Conservation (phyloP, 1,140 invertebrate species). For the Microplitis mediator region DNA sequence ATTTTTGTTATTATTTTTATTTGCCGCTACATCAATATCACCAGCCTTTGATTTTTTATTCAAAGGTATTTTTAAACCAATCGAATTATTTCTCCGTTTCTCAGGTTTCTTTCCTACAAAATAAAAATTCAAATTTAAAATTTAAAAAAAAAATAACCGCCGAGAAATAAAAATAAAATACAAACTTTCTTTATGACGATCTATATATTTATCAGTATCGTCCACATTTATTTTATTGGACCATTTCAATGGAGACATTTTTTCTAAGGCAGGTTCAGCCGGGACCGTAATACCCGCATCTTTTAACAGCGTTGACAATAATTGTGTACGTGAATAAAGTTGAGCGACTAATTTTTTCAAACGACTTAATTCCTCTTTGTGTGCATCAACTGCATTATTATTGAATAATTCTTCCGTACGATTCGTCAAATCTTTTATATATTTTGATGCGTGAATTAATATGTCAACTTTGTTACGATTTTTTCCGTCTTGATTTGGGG, state of each 20-base stretch:
- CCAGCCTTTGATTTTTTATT: slow-evolving; percentile 39
- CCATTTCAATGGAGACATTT: slow-evolving; percentile 60
- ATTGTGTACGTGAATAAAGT: slow-evolving; percentile 54
- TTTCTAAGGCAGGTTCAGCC: slow-evolving; percentile 58
- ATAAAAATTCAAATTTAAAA: background rate
- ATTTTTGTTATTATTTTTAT: slow-evolving; percentile 40
- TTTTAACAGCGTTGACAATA: slow-evolving; percentile 53
- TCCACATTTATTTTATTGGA: slow-evolving; percentile 60
- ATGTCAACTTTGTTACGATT: slow-evolving; percentile 62
- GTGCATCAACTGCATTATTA: slow-evolving; percentile 51
- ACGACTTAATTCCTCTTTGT: slow-evolving; percentile 57
- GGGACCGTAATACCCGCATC: slow-evolving; percentile 60
- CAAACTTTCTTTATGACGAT: slow-evolving; percentile 45
- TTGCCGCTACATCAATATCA: slow-evolving; percentile 31
- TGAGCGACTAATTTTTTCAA: slow-evolving; percentile 56
- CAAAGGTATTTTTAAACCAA: slow-evolving; percentile 44
- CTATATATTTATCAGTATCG: slow-evolving; percentile 47
- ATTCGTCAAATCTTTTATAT: slow-evolving; percentile 61
- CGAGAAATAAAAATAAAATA: background rate
- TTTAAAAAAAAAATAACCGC: background rate
- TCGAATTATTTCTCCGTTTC: slow-evolving; percentile 43
- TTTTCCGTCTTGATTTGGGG: slow-evolving; percentile 60
- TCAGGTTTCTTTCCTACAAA: slow-evolving; percentile 41
- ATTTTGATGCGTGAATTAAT: slow-evolving; percentile 59
- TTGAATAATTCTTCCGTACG: slow-evolving; percentile 55